A percentile compares a stretch with the other conserved stretches of the same genome.
phyloP scores from a whole-genome alignment of 1,140 invertebrate genomes.

The Drosophila parabipectinata region DNA sequence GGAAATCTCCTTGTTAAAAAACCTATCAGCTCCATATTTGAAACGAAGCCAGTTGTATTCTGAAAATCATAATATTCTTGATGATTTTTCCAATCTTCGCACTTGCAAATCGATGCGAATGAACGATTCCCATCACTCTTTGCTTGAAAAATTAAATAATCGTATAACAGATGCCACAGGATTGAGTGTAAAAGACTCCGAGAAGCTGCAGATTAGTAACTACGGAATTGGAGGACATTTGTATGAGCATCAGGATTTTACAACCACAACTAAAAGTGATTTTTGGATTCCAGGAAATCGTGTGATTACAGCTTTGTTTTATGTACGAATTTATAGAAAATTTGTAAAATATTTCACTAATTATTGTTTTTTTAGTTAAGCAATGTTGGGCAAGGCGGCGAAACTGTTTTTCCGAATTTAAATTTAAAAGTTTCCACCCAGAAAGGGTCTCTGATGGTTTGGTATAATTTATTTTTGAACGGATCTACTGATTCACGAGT shows the following conservation, averaged over 20 bases:
- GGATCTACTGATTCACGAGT: conserved; percentile 9
- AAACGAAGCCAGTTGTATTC: conserved; percentile 5
- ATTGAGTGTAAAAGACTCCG: conserved; percentile 7
- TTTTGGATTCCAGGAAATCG: conserved; percentile 17
- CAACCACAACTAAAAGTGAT: too few species aligned
- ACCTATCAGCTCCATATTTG: conserved; percentile 5
- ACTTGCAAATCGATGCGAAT: conserved; percentile 21
- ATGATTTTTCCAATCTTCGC: conserved; percentile 9
- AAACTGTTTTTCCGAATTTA: conserved; percentile 22
- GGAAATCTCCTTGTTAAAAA: conserved; percentile 15
- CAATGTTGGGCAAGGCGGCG: conserved; percentile 23
- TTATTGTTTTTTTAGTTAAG: conserved; percentile 10
- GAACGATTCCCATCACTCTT: not conserved
- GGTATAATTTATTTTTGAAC: conserved; percentile 17
- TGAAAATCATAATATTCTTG: not conserved
- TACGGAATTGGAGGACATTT: conserved; percentile 27
- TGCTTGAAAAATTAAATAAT: conserved; percentile 17
- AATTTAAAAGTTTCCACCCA: conserved; percentile 6
- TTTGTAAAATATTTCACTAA: not conserved
- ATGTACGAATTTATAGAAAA: conserved; percentile 2
- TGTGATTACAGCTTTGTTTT: conserved; percentile 14
- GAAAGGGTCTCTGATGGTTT: conserved; percentile 24
- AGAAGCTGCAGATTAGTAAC: conserved; percentile 10
- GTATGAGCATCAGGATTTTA: conserved; percentile 12
- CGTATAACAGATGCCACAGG: conserved; percentile 14